A percentile compares a stretch with the other conserved stretches of the same genome.
phyloP scores from a whole-genome alignment of 2,113 vertebrate genomes.

The Chionodraco myersi region DNA sequence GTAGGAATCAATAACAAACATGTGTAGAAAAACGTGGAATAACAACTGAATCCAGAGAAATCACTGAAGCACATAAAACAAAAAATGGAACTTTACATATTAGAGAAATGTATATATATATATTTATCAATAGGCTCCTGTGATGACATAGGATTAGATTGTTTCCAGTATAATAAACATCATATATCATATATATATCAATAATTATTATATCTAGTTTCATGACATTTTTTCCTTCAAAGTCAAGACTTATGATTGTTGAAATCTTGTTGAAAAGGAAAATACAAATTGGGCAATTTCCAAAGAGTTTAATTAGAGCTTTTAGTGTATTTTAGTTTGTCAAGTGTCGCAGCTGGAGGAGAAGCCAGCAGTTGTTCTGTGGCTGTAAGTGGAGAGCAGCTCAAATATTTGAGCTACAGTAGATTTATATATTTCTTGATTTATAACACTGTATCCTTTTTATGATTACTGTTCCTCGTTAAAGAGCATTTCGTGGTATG shows the following conservation, averaged over 20 bases:
- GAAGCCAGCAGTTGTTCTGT: background rate
- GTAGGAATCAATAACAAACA: conserved; percentile 20
- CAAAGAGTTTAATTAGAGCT: conserved; percentile 28
- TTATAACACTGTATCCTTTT: background rate
- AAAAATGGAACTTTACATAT: background rate
- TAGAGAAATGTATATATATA: background rate
- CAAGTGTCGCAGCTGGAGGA: conserved; percentile 22
- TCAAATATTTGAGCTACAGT: background rate
- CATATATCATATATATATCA: background rate
- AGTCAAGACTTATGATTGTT: conserved; percentile 1
- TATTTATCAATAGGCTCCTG: background rate
- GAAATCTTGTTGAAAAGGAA: background rate
- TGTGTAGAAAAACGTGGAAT: conserved; percentile 22
- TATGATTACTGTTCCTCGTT: background rate
- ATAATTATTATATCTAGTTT: conserved; percentile 3
- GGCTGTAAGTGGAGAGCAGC: background rate
- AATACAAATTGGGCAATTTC: background rate
- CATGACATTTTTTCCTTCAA: background rate
- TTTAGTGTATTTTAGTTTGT: conserved; percentile 20
- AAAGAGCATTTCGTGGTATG: background rate
- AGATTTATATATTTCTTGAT: conserved; percentile 1
- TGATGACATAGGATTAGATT: conserved; percentile 5
- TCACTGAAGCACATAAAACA: background rate
- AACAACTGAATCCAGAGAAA: background rate
- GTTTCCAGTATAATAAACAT: too few species aligned